Evolutionary conservation across 2,797 vertebrate species (phyloP).

Genomic region (Myotis findleyi): DNA sequence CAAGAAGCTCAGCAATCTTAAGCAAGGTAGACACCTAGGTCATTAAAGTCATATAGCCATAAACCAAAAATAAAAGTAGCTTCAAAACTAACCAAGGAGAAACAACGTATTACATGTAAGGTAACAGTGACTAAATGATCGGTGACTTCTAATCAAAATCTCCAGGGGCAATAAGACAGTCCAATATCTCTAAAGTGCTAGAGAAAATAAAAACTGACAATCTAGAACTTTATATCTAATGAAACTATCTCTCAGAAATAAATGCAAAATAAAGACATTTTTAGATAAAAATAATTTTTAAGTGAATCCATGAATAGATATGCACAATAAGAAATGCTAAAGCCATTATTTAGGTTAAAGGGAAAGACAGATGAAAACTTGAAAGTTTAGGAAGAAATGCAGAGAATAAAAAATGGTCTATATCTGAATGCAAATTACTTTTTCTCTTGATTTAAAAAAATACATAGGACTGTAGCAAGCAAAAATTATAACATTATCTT

Average conservation of each 20-base stretch:
- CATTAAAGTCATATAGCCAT: background rate
- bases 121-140: background rate
- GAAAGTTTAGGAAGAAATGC: background rate
- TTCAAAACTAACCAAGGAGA: background rate
- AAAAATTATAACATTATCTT: background rate
- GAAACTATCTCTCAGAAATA: background rate
- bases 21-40: background rate
- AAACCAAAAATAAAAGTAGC: background rate
- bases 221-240: background rate
- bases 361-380: background rate
- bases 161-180: background rate
- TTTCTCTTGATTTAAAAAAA: slow-evolving; percentile 20
- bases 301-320: background rate
- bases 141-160: background rate
- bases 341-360: background rate
- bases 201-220: background rate
- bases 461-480: background rate
- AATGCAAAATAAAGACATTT: slow-evolving; percentile 28
- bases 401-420: background rate
- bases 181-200: background rate
- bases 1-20: background rate
- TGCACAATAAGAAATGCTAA: background rate
- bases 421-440: background rate
- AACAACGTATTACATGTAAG: background rate
- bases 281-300: background rate